Conservation (phyloP, 1,140 invertebrate species). For the Pomacea maculata region DNA sequence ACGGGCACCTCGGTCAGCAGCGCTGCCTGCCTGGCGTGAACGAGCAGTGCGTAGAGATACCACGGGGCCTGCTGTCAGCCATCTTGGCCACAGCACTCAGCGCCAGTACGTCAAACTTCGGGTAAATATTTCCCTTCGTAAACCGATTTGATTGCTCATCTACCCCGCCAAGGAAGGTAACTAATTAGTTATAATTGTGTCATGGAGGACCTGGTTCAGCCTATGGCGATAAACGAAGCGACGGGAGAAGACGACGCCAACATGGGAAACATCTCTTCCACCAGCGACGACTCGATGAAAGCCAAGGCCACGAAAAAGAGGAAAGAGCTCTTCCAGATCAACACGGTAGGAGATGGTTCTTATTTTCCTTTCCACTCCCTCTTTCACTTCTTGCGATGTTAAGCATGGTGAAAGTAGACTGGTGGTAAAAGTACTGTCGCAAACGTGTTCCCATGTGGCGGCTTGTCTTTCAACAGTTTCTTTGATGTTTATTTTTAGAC, state of each 20-base stretch:
- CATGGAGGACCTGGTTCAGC: background rate
- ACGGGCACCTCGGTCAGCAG: slow-evolving; percentile 22
- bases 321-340: slow-evolving; percentile 24
- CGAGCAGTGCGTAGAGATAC: slow-evolving; percentile 7
- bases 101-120: background rate
- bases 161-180: background rate
- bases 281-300: background rate
- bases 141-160: background rate
- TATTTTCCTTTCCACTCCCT: too few relatives aligned
- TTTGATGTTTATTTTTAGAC: too few relatives aligned
- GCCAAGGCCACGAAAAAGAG: slow-evolving; percentile 12
- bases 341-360: slow-evolving; percentile 7
- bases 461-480: too few relatives aligned
- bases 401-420: too few relatives aligned
- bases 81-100: background rate
- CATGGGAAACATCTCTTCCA: background rate
- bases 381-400: too few relatives aligned
- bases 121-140: background rate
- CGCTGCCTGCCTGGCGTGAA: background rate
- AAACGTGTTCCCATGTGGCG: too few relatives aligned
- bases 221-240: background rate
- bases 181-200: background rate
- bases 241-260: background rate
- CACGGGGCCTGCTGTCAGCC: slow-evolving; percentile 18
- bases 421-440: too few relatives aligned